Evolutionary conservation across 2,888 invertebrate species (phyloP).

Genomic region (Hedychridium roseum): DNA sequence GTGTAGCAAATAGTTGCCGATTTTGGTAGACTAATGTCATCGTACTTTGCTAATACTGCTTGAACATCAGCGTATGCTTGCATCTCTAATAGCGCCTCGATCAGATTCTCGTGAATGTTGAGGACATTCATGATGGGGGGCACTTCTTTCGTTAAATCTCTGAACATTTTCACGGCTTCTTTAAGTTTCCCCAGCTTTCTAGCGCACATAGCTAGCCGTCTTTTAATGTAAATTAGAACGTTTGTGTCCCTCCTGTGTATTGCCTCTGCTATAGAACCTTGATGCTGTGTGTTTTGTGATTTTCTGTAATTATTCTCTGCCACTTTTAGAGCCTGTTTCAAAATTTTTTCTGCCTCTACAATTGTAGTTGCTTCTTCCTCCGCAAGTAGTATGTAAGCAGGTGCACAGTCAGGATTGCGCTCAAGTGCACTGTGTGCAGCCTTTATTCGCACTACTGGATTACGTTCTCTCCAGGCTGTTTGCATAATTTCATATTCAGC

Average conservation of each 20-base stretch:
- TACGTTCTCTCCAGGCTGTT: slow-evolving; percentile 95
- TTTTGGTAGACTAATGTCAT: slow-evolving; percentile 92
- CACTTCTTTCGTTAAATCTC: slow-evolving; percentile 95
- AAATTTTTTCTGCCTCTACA: slow-evolving; percentile 82
- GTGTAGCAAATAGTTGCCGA: slow-evolving; percentile 96
- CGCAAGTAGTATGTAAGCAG: slow-evolving; percentile 92
- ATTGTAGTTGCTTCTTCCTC: slow-evolving; percentile 97
- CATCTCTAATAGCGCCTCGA: slow-evolving; percentile 94
- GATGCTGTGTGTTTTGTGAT: slow-evolving; percentile 83
- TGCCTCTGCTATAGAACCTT: slow-evolving; percentile 77
- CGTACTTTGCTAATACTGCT: slow-evolving; percentile 89
- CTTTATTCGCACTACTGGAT: slow-evolving; percentile 88
- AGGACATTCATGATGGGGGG: slow-evolving; percentile 94
- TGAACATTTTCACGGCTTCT: slow-evolving; percentile 95
- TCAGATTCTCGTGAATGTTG: slow-evolving; percentile 94
- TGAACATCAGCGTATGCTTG: slow-evolving; percentile 97
- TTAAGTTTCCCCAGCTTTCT: slow-evolving; percentile 91
- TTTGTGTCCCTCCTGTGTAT: slow-evolving; percentile 89
- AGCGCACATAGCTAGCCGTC: slow-evolving; percentile 97
- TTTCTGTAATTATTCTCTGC: slow-evolving; percentile 83
- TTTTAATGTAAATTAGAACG: slow-evolving; percentile 91
- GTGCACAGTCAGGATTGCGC: slow-evolving; percentile 89
- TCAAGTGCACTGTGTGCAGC: slow-evolving; percentile 90
- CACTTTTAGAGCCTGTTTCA: slow-evolving; percentile 83
- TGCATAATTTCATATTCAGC: slow-evolving; percentile 94